Evolutionary conservation across 2,888 invertebrate genomes (phyloP).

Genomic region (Syrista parreyssii): DNA sequence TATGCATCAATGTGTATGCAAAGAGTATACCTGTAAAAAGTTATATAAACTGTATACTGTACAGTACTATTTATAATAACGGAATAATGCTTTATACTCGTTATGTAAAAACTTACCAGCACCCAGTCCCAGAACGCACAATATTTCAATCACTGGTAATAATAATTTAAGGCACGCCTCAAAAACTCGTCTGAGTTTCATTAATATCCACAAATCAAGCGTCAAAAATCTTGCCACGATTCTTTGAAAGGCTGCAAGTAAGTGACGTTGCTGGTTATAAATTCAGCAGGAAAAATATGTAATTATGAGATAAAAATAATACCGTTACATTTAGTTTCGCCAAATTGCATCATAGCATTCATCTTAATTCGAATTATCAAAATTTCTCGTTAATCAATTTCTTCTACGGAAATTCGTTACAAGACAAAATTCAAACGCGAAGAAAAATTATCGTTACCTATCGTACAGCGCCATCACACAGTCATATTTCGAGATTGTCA

Average conservation of each 20-base stretch:
- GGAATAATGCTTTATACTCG: not conserved
- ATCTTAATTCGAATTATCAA: not conserved
- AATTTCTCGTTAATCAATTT: not conserved
- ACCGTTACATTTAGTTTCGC: not conserved
- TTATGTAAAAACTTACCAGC: slow-evolving; percentile 30
- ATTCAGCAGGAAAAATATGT: not conserved
- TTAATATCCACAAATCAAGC: slow-evolving; percentile 45
- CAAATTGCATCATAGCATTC: not conserved
- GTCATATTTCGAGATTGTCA: not conserved
- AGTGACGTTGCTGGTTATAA: not conserved
- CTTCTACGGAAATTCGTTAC: not conserved
- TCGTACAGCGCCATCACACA: not conserved
- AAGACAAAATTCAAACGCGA: not conserved
- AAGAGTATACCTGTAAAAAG: slow-evolving; percentile 31
- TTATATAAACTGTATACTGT: not conserved
- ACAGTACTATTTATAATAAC: not conserved
- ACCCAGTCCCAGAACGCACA: slow-evolving; percentile 31
- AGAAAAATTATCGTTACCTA: not conserved
- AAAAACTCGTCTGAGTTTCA: slow-evolving; percentile 28
- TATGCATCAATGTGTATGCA: slow-evolving; percentile 23
- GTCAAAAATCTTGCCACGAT: slow-evolving; percentile 14
- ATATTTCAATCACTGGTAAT: slow-evolving; percentile 31
- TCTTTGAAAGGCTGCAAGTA: not conserved
- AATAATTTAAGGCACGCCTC: slow-evolving; percentile 21
- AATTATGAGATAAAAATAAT: not conserved